These are phyloP conservation scores for Netta rufina DNA, from an alignment of 2,797 vertebrate genomes.

Conservation along the genomic window DNA sequence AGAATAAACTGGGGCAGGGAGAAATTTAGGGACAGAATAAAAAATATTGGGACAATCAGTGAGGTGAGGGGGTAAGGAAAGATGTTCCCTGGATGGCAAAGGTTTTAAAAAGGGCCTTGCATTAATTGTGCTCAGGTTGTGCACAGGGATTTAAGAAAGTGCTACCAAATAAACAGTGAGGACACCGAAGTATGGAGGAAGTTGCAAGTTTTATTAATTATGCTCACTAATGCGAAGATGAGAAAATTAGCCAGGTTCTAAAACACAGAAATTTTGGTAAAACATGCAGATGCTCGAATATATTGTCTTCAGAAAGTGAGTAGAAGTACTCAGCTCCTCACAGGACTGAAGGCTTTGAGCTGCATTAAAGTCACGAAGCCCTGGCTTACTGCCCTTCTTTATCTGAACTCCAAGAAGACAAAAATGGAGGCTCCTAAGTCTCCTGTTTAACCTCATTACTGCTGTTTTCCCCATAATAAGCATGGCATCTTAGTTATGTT, in stretches of 20 bases:
- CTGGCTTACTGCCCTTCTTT: not conserved
- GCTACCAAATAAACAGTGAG: not conserved
- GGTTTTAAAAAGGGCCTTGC: not conserved
- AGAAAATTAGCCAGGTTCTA: not conserved
- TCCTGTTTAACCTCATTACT: not conserved
- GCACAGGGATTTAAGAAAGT: not conserved
- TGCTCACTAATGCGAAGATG: not conserved
- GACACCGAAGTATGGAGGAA: not conserved
- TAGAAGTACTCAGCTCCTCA: not conserved
- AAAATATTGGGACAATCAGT: not conserved
- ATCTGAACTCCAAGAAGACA: not conserved
- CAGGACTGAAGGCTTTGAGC: not conserved
- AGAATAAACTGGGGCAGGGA: not conserved
- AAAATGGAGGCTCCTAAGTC: not conserved
- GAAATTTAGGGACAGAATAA: not conserved
- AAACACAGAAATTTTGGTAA: not conserved
- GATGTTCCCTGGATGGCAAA: not conserved
- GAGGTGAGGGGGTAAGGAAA: slow-evolving; percentile 28
- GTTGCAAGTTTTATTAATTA: not conserved
- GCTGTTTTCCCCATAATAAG: not conserved
- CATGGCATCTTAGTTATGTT: rapidly evolving
- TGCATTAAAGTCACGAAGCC: not conserved
- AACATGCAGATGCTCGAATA: not conserved
- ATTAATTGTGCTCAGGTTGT: not conserved
- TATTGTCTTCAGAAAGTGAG: not conserved